These are phyloP conservation scores for Nicator chloris DNA, from an alignment of 2,113 vertebrate species.

Conservation along the genomic window DNA sequence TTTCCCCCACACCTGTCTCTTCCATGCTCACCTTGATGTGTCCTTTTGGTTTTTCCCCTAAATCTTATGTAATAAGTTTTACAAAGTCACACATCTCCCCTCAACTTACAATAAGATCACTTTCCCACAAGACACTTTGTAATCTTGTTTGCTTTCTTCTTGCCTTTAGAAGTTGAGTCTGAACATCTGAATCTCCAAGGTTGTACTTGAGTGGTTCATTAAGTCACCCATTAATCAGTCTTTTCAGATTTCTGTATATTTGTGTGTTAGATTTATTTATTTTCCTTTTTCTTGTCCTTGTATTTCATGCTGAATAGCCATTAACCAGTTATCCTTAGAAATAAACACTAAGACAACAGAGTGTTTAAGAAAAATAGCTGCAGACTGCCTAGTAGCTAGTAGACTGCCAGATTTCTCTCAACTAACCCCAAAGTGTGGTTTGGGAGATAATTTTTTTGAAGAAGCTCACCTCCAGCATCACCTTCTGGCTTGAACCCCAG, in stretches of 20 bases:
- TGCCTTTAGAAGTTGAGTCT: neutral
- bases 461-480: neutral
- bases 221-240: neutral
- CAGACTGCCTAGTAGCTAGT: neutral
- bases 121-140: neutral
- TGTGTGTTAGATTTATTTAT: neutral
- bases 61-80: neutral
- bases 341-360: neutral
- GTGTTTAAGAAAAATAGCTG: neutral
- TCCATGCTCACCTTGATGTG: neutral
- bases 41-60: neutral
- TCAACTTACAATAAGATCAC: neutral
- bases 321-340: neutral
- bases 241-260: neutral
- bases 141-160: neutral
- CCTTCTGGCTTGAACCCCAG: neutral
- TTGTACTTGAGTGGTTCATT: neutral
- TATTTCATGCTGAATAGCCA: neutral
- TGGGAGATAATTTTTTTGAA: neutral
- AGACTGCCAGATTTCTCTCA: neutral
- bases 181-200: neutral
- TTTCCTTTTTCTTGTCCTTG: neutral
- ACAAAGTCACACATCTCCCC: neutral
- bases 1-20: neutral
- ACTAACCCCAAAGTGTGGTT: rapidly evolving